A percentile compares a stretch with the other conserved stretches of the same genome.
phyloP scores from a whole-genome alignment of 2,113 vertebrate genomes.

The Acanthochromis polyacanthus region DNA sequence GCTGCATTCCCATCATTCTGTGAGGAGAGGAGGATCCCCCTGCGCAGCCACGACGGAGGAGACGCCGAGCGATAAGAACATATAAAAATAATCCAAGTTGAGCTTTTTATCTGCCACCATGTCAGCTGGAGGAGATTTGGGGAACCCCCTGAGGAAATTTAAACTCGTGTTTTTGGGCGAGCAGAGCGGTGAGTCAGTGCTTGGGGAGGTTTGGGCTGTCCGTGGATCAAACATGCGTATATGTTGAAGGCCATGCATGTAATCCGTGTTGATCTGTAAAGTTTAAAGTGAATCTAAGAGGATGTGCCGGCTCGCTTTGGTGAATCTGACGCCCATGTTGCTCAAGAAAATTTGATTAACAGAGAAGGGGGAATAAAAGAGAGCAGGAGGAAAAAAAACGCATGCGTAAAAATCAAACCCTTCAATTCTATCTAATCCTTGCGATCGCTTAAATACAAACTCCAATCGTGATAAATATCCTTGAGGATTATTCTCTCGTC shows the following conservation, averaged over 20 bases:
- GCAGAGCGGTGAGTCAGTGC: slow-evolving; percentile 92
- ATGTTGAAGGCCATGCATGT: slow-evolving; percentile 59
- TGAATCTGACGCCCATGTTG: slow-evolving; percentile 37
- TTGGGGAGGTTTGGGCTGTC: slow-evolving; percentile 40
- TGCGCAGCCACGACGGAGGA: slow-evolving; percentile 69
- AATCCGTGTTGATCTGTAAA: slow-evolving; percentile 32
- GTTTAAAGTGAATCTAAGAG: slow-evolving; percentile 19
- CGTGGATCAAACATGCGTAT: slow-evolving; percentile 59
- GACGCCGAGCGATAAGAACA: slow-evolving; percentile 61
- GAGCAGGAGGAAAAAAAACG: slow-evolving; percentile 11
- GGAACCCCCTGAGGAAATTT: slow-evolving; percentile 96
- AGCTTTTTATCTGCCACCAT: slow-evolving; percentile 82
- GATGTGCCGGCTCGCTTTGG: neutral
- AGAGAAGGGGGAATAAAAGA: neutral
- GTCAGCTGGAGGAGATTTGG: slow-evolving; percentile 94
- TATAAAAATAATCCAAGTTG: slow-evolving; percentile 54
- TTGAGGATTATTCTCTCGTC: neutral
- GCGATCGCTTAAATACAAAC: neutral
- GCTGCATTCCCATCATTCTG: slow-evolving; percentile 84
- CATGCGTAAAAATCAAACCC: slow-evolving; percentile 11
- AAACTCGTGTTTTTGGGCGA: slow-evolving; percentile 96
- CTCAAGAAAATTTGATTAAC: slow-evolving; percentile 59
- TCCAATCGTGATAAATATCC: neutral
- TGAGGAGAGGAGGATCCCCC: slow-evolving; percentile 78
- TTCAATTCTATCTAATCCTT: neutral